A percentile compares a stretch with the other conserved stretches of the same genome.
These are phyloP conservation scores for Varanus salvator DNA, from an alignment of 2,113 vertebrate species.

Conservation along the genomic window DNA sequence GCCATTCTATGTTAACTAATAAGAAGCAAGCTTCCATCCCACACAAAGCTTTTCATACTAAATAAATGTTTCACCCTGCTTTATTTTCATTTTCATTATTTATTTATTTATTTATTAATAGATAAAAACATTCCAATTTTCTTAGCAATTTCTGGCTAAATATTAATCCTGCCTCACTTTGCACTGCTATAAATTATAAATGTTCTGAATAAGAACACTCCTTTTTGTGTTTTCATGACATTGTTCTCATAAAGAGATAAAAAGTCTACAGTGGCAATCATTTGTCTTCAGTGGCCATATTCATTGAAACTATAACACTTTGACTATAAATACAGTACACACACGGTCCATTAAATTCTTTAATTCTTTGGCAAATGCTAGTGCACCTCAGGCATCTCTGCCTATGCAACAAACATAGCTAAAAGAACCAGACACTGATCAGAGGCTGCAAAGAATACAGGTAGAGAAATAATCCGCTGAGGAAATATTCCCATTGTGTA, in stretches of 20 bases:
- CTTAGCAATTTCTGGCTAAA: neutral
- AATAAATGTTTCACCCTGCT: neutral
- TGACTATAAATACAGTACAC: conserved; percentile 12
- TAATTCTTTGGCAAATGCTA: conserved; percentile 36
- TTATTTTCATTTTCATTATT: no score
- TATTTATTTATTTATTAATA: neutral
- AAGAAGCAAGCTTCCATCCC: neutral
- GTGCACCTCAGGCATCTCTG: conserved; percentile 42
- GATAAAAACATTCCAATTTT: neutral
- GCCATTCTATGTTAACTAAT: neutral
- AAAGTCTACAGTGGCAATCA: conserved; percentile 10
- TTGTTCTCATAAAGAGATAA: neutral
- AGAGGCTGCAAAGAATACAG: conserved; percentile 36
- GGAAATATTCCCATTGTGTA: conserved; percentile 58
- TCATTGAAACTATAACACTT: conserved; percentile 45
- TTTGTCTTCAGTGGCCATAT: neutral
- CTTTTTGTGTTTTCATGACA: conserved; percentile 11
- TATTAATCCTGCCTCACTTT: neutral
- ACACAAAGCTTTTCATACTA: neutral
- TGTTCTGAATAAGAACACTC: conserved; percentile 8
- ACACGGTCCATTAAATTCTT: conserved; percentile 15
- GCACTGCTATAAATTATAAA: neutral
- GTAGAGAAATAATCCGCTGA: conserved; percentile 58
- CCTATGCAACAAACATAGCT: neutral
- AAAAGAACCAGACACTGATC: conserved; percentile 40